phyloP scores from a whole-genome alignment of 2,797 vertebrate species.

The Hippocampus kuda region DNA sequence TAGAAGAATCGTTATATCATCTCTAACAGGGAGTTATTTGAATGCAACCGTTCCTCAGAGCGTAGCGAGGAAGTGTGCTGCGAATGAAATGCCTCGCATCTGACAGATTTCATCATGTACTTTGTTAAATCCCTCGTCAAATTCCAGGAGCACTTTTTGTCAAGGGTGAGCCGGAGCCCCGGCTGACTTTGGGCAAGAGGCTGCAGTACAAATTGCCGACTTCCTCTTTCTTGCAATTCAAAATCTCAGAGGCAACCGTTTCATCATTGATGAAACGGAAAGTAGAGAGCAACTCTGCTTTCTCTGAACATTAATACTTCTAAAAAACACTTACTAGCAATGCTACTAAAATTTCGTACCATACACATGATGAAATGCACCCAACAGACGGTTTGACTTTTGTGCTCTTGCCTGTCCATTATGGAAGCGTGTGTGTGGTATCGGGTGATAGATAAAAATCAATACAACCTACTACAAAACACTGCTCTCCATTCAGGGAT shows the following conservation, averaged over 20 bases:
- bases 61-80: too few relatives aligned
- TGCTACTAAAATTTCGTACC: neutral
- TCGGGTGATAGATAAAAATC: slow-evolving; percentile 46
- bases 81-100: neutral
- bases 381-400: slow-evolving; percentile 16
- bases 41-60: neutral
- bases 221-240: neutral
- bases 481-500: slow-evolving; percentile 10
- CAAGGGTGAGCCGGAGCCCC: neutral
- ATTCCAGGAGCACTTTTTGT: neutral
- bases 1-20: neutral
- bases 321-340: neutral
- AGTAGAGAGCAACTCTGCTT: neutral
- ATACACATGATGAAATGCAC: neutral
- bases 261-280: neutral
- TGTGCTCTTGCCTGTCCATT: slow-evolving; percentile 4
- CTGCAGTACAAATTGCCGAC: too few relatives aligned
- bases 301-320: too few relatives aligned
- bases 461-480: slow-evolving; percentile 36
- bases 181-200: too few relatives aligned
- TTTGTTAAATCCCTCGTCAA: neutral
- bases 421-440: slow-evolving; percentile 19
- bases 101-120: neutral
- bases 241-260: neutral
- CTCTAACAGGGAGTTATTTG: neutral